Percentiles rank a stretch among this genome's conserved stretches.
These are phyloP conservation scores for Lucifuga dentata DNA, from an alignment of 2,113 vertebrate species.

Conservation along the genomic window DNA sequence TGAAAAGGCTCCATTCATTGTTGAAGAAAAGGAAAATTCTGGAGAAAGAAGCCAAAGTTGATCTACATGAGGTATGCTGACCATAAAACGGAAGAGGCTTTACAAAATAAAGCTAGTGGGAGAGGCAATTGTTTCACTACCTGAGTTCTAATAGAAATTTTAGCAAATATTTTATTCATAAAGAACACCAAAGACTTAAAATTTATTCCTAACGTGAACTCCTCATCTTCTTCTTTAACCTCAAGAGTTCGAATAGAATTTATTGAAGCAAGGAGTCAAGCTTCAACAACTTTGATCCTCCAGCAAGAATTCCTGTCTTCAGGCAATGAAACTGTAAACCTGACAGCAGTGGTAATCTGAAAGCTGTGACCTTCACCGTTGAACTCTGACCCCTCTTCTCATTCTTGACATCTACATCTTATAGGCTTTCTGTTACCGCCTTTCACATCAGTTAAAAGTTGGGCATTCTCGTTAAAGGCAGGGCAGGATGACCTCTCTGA, in stretches of 20 bases:
- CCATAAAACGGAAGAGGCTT: too few relatives aligned
- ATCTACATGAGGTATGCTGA: conserved; percentile 10
- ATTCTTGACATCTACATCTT: conserved; percentile 64
- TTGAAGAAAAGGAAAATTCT: conserved; percentile 23
- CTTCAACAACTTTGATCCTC: conserved; percentile 8
- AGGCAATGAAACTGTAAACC: conserved; percentile 74
- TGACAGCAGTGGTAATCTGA: conserved; percentile 52
- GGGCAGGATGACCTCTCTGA: conserved; percentile 16
- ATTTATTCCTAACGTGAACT: not conserved
- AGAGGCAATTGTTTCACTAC: too few relatives aligned
- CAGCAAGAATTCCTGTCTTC: conserved; percentile 54
- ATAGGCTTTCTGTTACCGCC: conserved; percentile 53
- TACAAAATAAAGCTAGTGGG: conserved; percentile 7
- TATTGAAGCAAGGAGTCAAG: conserved; percentile 20
- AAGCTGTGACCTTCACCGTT: conserved; percentile 68
- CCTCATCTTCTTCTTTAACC: conserved; percentile 12
- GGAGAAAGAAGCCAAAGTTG: conserved; percentile 11
- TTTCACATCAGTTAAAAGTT: conserved; percentile 39
- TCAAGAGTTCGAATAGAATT: conserved; percentile 15
- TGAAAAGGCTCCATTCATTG: conserved; percentile 71
- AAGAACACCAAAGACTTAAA: not conserved
- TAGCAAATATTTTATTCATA: not conserved
- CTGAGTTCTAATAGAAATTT: too few relatives aligned
- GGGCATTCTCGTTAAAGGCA: conserved; percentile 37
- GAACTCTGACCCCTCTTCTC: conserved; percentile 65